Evolutionary conservation across 1,140 invertebrate species (phyloP).

Genomic region (Lepidurus couesii): DNA sequence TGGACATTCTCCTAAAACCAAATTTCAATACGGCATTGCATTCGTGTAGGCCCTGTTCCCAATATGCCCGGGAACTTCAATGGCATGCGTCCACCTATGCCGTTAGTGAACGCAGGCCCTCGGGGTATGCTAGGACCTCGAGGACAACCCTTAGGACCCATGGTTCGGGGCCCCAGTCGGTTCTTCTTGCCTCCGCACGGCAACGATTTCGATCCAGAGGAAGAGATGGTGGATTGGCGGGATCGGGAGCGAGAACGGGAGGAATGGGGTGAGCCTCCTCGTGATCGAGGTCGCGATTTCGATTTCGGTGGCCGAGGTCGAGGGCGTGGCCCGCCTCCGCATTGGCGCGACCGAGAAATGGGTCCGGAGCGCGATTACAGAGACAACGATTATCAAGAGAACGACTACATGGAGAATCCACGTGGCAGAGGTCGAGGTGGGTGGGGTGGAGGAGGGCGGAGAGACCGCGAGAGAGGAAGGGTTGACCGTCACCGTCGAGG

Average conservation of each 20-base stretch:
- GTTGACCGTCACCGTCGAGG: constrained; percentile 36
- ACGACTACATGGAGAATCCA: constrained; percentile 5
- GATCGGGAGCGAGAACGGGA: constrained; percentile 34
- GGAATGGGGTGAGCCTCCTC: constrained; percentile 40
- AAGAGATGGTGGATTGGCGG: neutral
- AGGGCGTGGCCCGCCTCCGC: constrained; percentile 22
- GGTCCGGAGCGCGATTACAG: constrained; percentile 34
- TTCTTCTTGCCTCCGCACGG: constrained; percentile 22
- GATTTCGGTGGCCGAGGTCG: constrained; percentile 32
- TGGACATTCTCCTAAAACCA: neutral
- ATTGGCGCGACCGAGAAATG: constrained; percentile 33
- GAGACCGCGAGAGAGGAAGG: constrained; percentile 36
- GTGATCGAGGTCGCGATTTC: constrained; percentile 37
- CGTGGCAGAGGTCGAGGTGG: constrained; percentile 33
- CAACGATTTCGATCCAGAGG: constrained; percentile 24
- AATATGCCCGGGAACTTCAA: constrained; percentile 28
- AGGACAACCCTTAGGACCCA: neutral
- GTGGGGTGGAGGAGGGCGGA: constrained; percentile 30
- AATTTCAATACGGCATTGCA: neutral
- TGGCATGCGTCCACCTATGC: constrained; percentile 37
- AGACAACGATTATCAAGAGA: neutral
- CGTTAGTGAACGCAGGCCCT: constrained; percentile 31
- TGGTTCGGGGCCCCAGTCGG: constrained; percentile 31
- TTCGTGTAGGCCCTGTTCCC: neutral
- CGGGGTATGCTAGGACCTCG: constrained; percentile 29